These are phyloP conservation scores for Siphamia tubifer DNA, from an alignment of 2,113 vertebrate species.

Conservation along the genomic window DNA sequence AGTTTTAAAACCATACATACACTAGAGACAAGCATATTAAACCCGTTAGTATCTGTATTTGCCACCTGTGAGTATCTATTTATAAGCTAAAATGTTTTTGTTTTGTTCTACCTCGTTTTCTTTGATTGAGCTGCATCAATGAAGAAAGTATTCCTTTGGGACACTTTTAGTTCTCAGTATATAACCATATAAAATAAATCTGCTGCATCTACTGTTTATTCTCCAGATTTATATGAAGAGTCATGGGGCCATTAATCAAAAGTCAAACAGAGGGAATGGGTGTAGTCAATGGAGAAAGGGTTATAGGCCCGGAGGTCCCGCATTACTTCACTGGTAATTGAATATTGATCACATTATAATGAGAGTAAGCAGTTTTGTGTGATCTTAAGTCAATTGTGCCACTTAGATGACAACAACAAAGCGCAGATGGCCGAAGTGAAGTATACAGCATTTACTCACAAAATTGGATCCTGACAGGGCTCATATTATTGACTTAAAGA, in stretches of 20 bases:
- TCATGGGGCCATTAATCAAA: conserved; percentile 58
- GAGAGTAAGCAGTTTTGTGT: conserved; percentile 68
- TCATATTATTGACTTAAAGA: conserved; percentile 20
- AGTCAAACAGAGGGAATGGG: background rate
- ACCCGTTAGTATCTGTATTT: too few species aligned
- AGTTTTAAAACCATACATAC: too few species aligned
- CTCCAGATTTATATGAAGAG: conserved; percentile 52
- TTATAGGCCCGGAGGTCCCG: conserved; percentile 37
- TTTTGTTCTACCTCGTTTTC: too few species aligned
- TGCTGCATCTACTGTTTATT: conserved; percentile 22
- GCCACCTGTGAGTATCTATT: too few species aligned
- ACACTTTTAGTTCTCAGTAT: background rate
- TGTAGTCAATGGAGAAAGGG: conserved; percentile 24
- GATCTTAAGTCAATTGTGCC: conserved; percentile 63
- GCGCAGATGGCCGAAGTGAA: conserved; percentile 40
- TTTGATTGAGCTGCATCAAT: too few species aligned
- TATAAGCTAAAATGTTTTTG: too few species aligned
- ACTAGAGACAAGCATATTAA: too few species aligned
- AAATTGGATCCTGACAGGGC: conserved; percentile 15
- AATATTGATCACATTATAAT: conserved; percentile 73
- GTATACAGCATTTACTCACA: conserved; percentile 31
- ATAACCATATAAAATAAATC: conserved; percentile 30
- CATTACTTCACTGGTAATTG: conserved; percentile 70
- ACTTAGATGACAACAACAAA: conserved; percentile 48
- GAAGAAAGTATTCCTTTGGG: too few species aligned